Evolutionary conservation across 1,140 invertebrate genomes (phyloP).

Genomic region (Nymphalis io): DNA sequence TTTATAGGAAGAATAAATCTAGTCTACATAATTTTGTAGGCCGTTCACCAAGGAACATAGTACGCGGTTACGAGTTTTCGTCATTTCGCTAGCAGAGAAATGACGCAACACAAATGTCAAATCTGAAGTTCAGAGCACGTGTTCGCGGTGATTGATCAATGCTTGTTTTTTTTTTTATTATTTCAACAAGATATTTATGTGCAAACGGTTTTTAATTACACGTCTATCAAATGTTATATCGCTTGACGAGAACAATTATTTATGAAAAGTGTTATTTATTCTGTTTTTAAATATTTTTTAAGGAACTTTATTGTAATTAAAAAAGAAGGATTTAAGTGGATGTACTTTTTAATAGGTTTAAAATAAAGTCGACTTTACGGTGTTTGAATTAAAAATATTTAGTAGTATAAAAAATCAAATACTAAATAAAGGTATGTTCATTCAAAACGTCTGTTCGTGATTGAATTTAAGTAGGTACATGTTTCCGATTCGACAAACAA

Average conservation of each 20-base stretch:
- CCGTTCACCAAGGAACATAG: neutral
- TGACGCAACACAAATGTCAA: conserved; percentile 42
- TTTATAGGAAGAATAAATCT: conserved; percentile 1
- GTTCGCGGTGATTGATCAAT: conserved; percentile 42
- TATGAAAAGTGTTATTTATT: neutral
- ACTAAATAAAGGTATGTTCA: no score
- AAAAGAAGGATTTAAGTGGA: no score
- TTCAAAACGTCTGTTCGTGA: no score
- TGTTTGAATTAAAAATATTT: no score
- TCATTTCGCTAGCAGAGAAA: neutral
- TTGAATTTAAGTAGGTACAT: no score
- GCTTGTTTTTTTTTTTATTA: conserved; percentile 35
- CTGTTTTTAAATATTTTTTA: neutral
- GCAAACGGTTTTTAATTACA: conserved; percentile 36
- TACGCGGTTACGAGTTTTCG: conserved; percentile 5
- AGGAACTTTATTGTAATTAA: neutral
- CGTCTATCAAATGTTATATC: conserved; percentile 25
- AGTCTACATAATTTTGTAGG: neutral
- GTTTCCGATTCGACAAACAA: no score
- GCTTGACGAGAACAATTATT: conserved; percentile 14
- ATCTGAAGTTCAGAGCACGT: conserved; percentile 25
- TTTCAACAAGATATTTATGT: conserved; percentile 27
- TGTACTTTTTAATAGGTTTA: no score
- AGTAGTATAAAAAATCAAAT: no score
- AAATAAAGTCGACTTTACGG: no score